Evolutionary conservation across 2,797 vertebrate species (phyloP), one percentile per base, ranked within the genome.

Genomic region (Pygocentrus nattereri): DNA sequence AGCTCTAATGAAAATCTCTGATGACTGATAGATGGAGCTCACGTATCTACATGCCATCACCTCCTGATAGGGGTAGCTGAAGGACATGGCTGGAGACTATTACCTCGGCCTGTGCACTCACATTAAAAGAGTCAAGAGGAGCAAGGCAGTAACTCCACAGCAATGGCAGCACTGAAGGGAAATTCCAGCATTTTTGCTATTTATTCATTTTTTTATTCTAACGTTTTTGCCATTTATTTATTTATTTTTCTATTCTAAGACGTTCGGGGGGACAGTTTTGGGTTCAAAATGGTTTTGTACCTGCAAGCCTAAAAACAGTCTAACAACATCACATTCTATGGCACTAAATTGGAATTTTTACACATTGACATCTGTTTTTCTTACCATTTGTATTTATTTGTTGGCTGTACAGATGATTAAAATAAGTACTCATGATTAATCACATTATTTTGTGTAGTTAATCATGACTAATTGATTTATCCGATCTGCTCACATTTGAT

Each of bases 1-100:
- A 86, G 67, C 70, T 70, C 73, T 85, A 83, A 85, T 85, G 80
- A 85, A 83, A 85, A 88, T 85, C 88, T 84, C 87, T 87, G 30
- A 91, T 88, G 84, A 49, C 27, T 81, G 83, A 77, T 73, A 79
- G 71, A 82, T 75, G 58, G 49, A 88, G 77, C 74, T 84, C 83
- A 85, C 82, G 15, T 83, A 83, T 78, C 78, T 83, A 76, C 85
- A 86, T 82, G 78, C 72, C 74, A 79, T 80, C 78, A 81, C 77
- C 52, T 80, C 44, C 62, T 44, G 52, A 78, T 59, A 49, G 62
- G n/a, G 56, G 44, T 75, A 72, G 21, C 44, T 79, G 81, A 79
- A 83, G 81, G 81, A 74, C 81, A 79, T 50, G 41, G 47, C 64
- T 49, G 34, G 62, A 69, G 71, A 79, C 30, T 69, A 74, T 83